These are phyloP conservation scores for Notolabrus celidotus DNA, from an alignment of 2,797 vertebrate genomes.

Conservation along the genomic window DNA sequence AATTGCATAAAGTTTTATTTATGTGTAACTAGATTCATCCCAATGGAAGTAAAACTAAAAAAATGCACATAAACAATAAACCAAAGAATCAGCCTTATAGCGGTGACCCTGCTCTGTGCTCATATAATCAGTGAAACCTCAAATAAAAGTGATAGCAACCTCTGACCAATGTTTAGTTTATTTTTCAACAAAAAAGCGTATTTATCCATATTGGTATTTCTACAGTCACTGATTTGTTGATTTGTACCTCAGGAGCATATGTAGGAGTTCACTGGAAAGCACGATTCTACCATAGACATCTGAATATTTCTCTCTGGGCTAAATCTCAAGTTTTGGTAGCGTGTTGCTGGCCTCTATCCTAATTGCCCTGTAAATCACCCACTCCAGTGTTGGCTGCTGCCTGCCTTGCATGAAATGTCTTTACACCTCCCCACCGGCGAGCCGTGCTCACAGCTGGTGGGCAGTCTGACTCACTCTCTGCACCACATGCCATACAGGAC, in stretches of 20 bases:
- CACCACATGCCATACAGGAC: slow-evolving; percentile 73
- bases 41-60: no score
- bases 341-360: slow-evolving; percentile 48
- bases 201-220: neutral
- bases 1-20: no score
- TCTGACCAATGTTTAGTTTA: neutral
- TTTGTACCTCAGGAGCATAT: slow-evolving; percentile 1
- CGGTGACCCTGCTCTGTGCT: no score
- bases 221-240: neutral
- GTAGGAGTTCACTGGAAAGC: slow-evolving; percentile 6
- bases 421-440: slow-evolving; percentile 68
- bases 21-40: no score
- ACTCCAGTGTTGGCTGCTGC: slow-evolving; percentile 43
- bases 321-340: slow-evolving; percentile 10
- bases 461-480: slow-evolving; percentile 80
- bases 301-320: neutral
- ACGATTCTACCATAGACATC: slow-evolving; percentile 3
- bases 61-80: no score
- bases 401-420: slow-evolving; percentile 65
- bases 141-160: neutral
- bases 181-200: neutral
- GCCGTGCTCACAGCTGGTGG: slow-evolving; percentile 76
- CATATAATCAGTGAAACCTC: neutral
- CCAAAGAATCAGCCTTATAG: no score
- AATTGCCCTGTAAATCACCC: slow-evolving; percentile 63